A percentile compares a stretch with the other conserved stretches of the same genome.
Evolutionary conservation across 2,113 vertebrate species (phyloP).

Genomic region (Paracanthobrama guichenoti): DNA sequence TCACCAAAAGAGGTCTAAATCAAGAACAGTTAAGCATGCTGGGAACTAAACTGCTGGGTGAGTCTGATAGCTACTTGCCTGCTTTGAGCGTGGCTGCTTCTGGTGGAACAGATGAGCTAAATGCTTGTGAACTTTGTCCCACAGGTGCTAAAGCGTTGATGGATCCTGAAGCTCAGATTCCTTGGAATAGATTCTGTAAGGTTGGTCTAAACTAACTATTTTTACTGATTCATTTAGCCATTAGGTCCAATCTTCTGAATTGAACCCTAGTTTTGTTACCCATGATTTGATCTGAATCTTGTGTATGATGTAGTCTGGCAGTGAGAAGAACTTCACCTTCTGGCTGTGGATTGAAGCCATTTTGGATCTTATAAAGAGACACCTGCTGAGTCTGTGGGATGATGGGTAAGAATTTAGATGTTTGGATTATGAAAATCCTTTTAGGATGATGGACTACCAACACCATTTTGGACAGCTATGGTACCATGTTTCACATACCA

Average conservation of each 20-base stretch:
- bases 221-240: background rate
- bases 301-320: conserved; percentile 77
- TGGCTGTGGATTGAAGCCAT: conserved; percentile 98
- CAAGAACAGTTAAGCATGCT: conserved; percentile 81
- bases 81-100: background rate
- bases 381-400: conserved; percentile 93
- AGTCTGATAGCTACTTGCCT: background rate
- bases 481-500: background rate
- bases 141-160: conserved; percentile 78
- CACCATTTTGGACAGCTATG: background rate
- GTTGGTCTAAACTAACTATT: conserved; percentile 65
- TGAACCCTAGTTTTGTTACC: background rate
- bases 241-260: background rate
- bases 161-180: conserved; percentile 84
- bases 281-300: background rate
- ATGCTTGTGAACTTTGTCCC: conserved; percentile 24
- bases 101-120: background rate
- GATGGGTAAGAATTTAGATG: conserved; percentile 83
- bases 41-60: conserved; percentile 65
- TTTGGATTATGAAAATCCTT: background rate
- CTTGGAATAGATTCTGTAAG: conserved; percentile 96
- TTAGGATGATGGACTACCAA: background rate
- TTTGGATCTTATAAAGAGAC: conserved; percentile 94
- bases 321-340: conserved; percentile 87
- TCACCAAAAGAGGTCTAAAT: conserved; percentile 86